Percentiles rank a stretch among this genome's conserved stretches.
Evolutionary conservation across 2,113 vertebrate species (phyloP).

Genomic region (Promerops cafer): DNA sequence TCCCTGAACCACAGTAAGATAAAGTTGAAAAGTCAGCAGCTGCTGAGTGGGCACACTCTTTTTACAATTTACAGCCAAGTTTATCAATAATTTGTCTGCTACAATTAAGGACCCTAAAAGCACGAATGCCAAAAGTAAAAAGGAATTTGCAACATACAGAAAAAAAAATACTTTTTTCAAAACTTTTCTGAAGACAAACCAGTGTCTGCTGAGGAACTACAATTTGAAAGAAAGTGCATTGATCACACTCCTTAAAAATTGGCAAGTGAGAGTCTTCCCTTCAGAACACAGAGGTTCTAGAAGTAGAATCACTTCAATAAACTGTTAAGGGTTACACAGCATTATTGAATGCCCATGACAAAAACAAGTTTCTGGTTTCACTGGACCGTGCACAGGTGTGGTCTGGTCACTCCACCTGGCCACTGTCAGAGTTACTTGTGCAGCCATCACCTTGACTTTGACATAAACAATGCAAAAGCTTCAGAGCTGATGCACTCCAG

Average conservation of each 20-base stretch:
- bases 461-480: background rate
- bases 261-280: background rate
- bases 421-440: background rate
- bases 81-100: background rate
- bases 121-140: background rate
- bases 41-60: background rate
- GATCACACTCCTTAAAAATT: background rate
- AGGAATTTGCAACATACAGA: background rate
- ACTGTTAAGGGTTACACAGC: background rate
- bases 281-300: background rate
- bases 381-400: fast-evolving
- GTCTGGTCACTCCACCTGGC: background rate
- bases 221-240: background rate
- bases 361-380: background rate
- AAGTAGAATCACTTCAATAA: background rate
- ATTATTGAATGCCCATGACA: background rate
- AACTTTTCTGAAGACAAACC: background rate
- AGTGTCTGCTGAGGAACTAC: background rate
- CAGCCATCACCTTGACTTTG: background rate
- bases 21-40: background rate
- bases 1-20: background rate
- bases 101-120: background rate
- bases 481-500: background rate
- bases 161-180: background rate
- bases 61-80: background rate